Percentiles rank a stretch among this genome's conserved stretches.
Evolutionary conservation across 2,113 vertebrate species (phyloP).

Genomic region (Buteo buteo): DNA sequence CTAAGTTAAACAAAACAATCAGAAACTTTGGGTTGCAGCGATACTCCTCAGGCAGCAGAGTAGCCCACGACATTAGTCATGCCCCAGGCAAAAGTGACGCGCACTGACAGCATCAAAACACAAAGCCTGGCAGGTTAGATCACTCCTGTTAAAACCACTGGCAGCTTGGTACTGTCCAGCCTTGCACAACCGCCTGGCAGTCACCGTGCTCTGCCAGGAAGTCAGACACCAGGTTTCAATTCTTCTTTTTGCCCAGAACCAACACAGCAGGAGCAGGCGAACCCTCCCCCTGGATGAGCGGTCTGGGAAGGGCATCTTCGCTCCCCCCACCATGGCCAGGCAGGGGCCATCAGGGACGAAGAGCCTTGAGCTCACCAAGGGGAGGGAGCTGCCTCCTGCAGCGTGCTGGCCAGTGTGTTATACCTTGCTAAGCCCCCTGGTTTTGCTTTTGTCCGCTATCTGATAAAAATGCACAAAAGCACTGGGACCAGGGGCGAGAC

Average conservation of each 20-base stretch:
- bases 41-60: not conserved
- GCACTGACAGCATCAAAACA: not conserved
- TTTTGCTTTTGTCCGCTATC: not conserved
- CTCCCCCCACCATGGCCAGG: not conserved
- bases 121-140: conserved; percentile 19
- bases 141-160: conserved; percentile 10
- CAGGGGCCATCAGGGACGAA: not conserved
- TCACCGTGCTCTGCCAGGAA: not conserved
- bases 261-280: not conserved
- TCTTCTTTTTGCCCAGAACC: not conserved
- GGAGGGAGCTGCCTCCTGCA: not conserved
- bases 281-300: not conserved
- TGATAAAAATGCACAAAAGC: not conserved
- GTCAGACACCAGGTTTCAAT: not conserved
- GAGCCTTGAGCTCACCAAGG: not conserved
- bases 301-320: not conserved
- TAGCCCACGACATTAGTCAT: not conserved
- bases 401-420: not conserved
- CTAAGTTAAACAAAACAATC: not conserved
- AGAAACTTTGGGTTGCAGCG: not conserved
- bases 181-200: conserved; percentile 24
- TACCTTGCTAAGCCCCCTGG: not conserved
- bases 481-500: not conserved
- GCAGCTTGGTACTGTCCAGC: conserved; percentile 28
- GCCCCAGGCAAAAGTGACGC: not conserved